Conservation (phyloP, 1,140 invertebrate species). For the Phymastichus coffea region DNA sequence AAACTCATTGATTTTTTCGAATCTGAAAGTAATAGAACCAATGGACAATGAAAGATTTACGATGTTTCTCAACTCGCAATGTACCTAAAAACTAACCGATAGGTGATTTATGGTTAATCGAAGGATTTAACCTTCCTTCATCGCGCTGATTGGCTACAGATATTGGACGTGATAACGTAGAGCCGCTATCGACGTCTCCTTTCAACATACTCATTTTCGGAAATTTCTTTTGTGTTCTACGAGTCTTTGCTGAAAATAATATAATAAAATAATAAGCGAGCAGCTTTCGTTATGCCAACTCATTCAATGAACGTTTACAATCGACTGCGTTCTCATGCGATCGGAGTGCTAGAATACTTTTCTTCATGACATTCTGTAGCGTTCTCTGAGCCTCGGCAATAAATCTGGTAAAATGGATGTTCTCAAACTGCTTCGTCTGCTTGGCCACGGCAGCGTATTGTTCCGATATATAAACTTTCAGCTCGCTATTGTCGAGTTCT, state of each 20-base stretch:
- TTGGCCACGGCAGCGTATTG: slow-evolving; percentile 75
- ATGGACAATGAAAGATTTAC: too few species aligned
- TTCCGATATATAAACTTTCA: slow-evolving; percentile 71
- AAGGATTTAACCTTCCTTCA: too few species aligned
- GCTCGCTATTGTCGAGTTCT: slow-evolving; percentile 73
- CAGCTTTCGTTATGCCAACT: too few species aligned
- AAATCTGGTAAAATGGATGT: slow-evolving; percentile 67
- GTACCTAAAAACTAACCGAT: too few species aligned
- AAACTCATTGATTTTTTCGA: neutral
- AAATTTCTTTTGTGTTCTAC: slow-evolving; percentile 1
- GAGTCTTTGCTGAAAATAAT: neutral
- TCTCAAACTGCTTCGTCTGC: slow-evolving; percentile 76
- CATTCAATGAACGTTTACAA: too few species aligned
- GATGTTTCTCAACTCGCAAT: too few species aligned
- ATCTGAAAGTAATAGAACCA: neutral
- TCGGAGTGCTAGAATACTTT: slow-evolving; percentile 66
- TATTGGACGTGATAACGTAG: neutral
- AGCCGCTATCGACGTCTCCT: slow-evolving; percentile 14
- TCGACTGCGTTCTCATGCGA: too few species aligned
- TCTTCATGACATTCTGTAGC: slow-evolving; percentile 65
- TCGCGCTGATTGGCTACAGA: neutral
- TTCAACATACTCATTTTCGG: neutral
- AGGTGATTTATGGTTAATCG: too few species aligned
- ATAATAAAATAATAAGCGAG: too few species aligned
- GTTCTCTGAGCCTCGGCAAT: slow-evolving; percentile 58